These are phyloP conservation scores for Phalacrocorax aristotelis DNA, from an alignment of 2,113 vertebrate species.

Conservation along the genomic window DNA sequence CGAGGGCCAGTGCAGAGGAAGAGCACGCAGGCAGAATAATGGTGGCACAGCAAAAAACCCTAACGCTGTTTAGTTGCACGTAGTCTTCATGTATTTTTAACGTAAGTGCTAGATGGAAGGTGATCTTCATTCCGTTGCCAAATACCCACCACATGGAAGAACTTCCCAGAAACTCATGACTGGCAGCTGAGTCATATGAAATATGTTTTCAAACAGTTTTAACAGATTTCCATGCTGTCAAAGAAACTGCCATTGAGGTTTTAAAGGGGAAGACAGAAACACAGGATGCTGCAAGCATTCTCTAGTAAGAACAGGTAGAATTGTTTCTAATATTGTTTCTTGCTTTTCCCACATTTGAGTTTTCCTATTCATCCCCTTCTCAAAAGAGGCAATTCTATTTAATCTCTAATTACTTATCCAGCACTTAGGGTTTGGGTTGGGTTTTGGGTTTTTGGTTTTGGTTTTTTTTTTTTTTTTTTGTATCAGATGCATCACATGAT, in stretches of 20 bases:
- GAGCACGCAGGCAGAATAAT: background rate
- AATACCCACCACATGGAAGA: background rate
- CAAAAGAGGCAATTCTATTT: background rate
- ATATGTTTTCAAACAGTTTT: background rate
- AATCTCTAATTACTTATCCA: background rate
- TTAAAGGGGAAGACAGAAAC: background rate
- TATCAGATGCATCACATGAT: background rate
- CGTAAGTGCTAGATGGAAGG: background rate
- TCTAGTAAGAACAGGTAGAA: background rate
- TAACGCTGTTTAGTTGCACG: background rate
- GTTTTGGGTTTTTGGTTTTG: too few relatives aligned
- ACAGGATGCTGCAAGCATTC: background rate
- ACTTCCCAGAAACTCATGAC: background rate
- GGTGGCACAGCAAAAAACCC: background rate
- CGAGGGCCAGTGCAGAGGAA: background rate
- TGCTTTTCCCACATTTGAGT: background rate
- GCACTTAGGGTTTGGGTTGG: background rate
- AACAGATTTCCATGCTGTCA: background rate
- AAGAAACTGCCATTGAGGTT: background rate
- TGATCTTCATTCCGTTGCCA: background rate
- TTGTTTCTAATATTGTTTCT: background rate
- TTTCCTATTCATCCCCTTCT: background rate
- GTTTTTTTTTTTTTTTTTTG: background rate
- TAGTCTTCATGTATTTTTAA: accelerated
- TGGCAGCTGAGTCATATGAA: background rate